Evolutionary conservation across 2,888 invertebrate genomes (phyloP), one percentile per base, ranked within the genome.

Genomic region (Tetropium fuscum): DNA sequence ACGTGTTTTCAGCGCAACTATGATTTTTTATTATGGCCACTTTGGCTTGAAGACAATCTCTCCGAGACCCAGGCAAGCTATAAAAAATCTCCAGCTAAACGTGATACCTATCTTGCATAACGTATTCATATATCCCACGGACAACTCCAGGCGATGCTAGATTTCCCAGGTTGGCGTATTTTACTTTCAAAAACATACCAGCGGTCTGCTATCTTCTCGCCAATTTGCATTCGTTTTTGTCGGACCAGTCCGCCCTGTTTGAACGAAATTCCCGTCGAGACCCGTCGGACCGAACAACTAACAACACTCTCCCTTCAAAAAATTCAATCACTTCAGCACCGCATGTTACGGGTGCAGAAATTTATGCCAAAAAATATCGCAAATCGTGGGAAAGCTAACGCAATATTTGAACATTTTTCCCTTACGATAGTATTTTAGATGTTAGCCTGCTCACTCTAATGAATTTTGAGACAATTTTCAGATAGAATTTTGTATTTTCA

Each of bases 91-190:
- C 44, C 41, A 19, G 69, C 66, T 72, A 70, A 71, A 74, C 74
- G 74, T 70, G 71, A 73, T 71, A 73, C 64, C 67, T 67, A 69
- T 71, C 69, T 68, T 66, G 66, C 71, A 66, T 74, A 74, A 72
- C 70, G 69, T 70, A 73, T 73, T 72, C 72, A 73, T 72, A 70
- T 66, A 68, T 65, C 69, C 67, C 55, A 63, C 58, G 66, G 65
- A 67, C 43, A 36, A 40, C 18, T 27, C 25, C 40, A 19, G 49
- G 27, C 48, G 36, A 10, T 22, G 41, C 41, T 73, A 75, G 74
- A 75, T 74, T 74, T 75, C 74, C 74, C 76, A 61, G 69, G 74
- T 73, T 69, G 69, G 68, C 61, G 63, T 71, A 74, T 75, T 75
- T 74, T 74, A 73, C 74, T 74, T 72, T 72, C 69, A 72, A 72